Evolutionary conservation across 2,888 invertebrate genomes (phyloP).

Genomic region (Amiota mariae): DNA sequence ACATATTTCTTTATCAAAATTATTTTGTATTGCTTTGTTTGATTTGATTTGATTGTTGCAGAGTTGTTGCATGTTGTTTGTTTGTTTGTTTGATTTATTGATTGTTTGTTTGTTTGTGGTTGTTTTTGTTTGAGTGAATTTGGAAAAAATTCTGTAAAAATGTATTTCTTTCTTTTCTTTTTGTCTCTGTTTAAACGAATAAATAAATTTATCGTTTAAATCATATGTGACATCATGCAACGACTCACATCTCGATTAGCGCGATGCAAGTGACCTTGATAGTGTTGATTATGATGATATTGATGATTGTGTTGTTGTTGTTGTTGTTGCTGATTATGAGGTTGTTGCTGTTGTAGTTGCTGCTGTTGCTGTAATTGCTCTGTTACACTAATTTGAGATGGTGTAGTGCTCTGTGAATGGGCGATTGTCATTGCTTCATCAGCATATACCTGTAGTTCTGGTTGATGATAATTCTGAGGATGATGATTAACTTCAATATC

Average conservation of each 20-base stretch:
- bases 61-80: conserved; percentile 25
- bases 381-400: conserved; percentile 21
- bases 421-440: conserved; percentile 22
- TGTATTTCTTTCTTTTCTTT: neutral
- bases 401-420: neutral
- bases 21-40: conserved; percentile 12
- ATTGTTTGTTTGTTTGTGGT: neutral
- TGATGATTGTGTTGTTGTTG: conserved; percentile 46
- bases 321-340: conserved; percentile 27
- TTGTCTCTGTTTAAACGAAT: neutral
- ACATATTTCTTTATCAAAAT: conserved; percentile 14
- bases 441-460: conserved; percentile 34
- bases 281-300: conserved; percentile 56
- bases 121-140: neutral
- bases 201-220: conserved; percentile 50
- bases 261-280: conserved; percentile 71
- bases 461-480: conserved; percentile 34
- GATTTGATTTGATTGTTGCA: conserved; percentile 3
- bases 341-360: conserved; percentile 30
- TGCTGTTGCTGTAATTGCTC: conserved; percentile 24
- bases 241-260: conserved; percentile 71
- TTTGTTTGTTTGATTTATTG: neutral
- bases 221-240: conserved; percentile 71
- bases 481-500: conserved; percentile 54
- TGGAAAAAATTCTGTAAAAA: neutral